Evolutionary conservation across 2,797 vertebrate species (phyloP), one percentile per base, ranked within the genome.

Genomic region (Cuniculus paca): DNA sequence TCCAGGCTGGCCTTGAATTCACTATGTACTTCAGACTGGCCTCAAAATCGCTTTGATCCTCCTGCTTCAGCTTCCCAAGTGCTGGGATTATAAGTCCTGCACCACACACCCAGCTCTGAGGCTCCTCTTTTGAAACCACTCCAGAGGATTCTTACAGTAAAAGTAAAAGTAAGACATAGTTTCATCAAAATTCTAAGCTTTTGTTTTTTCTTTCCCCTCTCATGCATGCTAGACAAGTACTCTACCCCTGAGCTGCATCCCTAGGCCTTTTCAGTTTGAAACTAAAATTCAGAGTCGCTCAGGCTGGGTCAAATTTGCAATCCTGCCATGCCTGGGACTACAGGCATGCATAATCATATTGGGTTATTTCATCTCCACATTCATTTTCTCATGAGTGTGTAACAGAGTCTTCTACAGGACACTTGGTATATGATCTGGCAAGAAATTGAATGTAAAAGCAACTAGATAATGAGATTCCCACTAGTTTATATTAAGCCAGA

Each of bases 121-220:
- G 24, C 24, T 74, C 24, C 24, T 75, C 24, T 90, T 91, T 90
- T 81, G 63, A 94, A 86, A 81, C 7, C 9, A 11, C 61, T 90
- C 36, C 70, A 91, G 26, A 79, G 50, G 31, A 6, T 77, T 17
- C 86, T 88, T 42, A 85, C 70, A 31, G 50, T 83, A 52, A 97
- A 92, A 31, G 50, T 83, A 52, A 97, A 92, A 88, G 22, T 42
- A 24, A 39, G 36, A 72, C 68, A 80, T 54, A 82, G 52, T 60
- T 96, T 88, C 31, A 48, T 74, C 70, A 45, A 78, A 74, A 61
- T 77, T 50, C 52, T 56, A 75, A 90, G 13, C 48, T 91, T 42
- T 68, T 24, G 13, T 87, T 92, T 74, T 31, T 88, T 83, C 9
- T 22, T 70, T 70, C 19, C 65, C 19, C n/a, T n/a, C 65, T 68